phyloP scores from a whole-genome alignment of 64 coral and sea anemone genomes.

The Montipora cactus region DNA sequence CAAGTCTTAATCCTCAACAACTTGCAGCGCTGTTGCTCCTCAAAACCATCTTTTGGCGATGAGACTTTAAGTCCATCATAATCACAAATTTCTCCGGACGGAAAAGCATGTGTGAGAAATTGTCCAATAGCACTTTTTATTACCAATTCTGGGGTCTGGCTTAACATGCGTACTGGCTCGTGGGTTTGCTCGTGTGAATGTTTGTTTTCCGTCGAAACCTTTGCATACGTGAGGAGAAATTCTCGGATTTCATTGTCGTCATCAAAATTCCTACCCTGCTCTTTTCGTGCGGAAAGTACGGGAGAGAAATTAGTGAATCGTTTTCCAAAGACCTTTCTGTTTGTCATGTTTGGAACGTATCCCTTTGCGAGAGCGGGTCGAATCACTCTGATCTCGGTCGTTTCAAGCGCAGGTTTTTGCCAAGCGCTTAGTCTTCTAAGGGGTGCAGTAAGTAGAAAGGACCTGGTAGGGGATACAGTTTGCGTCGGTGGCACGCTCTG shows the following conservation, averaged over 20 bases:
- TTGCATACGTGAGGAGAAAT: slow-evolving; percentile 77
- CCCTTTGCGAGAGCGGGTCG: background rate
- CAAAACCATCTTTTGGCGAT: slow-evolving; percentile 38
- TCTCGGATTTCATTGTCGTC: slow-evolving; percentile 51
- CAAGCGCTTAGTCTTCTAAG: slow-evolving; percentile 3
- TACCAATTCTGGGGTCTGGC: slow-evolving; percentile 67
- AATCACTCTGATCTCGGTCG: slow-evolving; percentile 15
- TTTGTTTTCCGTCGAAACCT: slow-evolving; percentile 35
- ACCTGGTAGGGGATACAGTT: background rate
- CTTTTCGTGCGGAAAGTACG: background rate
- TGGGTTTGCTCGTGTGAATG: background rate
- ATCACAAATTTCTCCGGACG: slow-evolving; percentile 39
- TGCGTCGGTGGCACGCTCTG: background rate
- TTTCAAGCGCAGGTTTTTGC: background rate
- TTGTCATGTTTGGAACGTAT: slow-evolving; percentile 18
- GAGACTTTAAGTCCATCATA: background rate
- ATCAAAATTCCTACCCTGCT: background rate
- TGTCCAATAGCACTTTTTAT: slow-evolving; percentile 81
- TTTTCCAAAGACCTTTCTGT: background rate
- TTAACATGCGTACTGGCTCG: slow-evolving; percentile 64
- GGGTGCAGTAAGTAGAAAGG: background rate
- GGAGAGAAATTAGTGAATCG: background rate
- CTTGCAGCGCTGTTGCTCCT: slow-evolving; percentile 60
- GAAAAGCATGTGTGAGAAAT: slow-evolving; percentile 59
- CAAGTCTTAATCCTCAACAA: slow-evolving; percentile 79